Base-by-base conservation (phyloP, 1,140 invertebrate species). In the Agrilus planipennis region DNA sequence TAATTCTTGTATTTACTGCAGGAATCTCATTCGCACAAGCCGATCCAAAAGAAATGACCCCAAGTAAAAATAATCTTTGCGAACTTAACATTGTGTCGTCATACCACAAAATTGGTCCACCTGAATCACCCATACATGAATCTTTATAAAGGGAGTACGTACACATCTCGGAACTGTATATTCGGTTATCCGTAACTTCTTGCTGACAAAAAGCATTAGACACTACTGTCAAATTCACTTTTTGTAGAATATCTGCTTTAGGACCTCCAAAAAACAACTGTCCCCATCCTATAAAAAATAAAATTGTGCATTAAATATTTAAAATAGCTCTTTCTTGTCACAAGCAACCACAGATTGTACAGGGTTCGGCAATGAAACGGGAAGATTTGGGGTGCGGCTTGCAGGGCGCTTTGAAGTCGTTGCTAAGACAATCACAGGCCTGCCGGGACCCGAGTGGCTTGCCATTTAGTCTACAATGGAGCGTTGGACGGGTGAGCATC, bases 81-180 rank as follows among this genome's bases (percentile, higher is more conserved):
- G 53, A 69, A 0, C 47, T 42, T n/a, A n/a, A n/a, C n/a, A n/a
- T n/a, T n/a, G n/a, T n/a, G 0, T 62, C 53, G 49, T 77, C 69
- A 23, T 64, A 57, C 62, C 71, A 79, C 6, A 79, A 52, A 3
- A 79, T 45, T 0, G 79, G 79, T 4, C 79, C 79, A 12, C 81
- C 81, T 19, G 77, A 80, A 54, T 85, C 80, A 39, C 71, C 66
- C 73, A 75, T 71, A 54, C 79, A 83, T 3, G 76, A 63, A 53
- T 82, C 79, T 49, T 75, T 77, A 30, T 68, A 68, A 15, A 58
- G 49, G 1, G 65, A 60, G 25, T 70, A 79, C 1, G 79, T 83
- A 55, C 84, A 88, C 19, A 86, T 64, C 58, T 83, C 76, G 2
- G 53, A 60, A 2, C 67, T 46, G 0, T 61, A 53, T 2, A 73